These are phyloP conservation scores for Lepas anatifera DNA, from an alignment of 2,888 invertebrate genomes.

Conservation along the genomic window DNA sequence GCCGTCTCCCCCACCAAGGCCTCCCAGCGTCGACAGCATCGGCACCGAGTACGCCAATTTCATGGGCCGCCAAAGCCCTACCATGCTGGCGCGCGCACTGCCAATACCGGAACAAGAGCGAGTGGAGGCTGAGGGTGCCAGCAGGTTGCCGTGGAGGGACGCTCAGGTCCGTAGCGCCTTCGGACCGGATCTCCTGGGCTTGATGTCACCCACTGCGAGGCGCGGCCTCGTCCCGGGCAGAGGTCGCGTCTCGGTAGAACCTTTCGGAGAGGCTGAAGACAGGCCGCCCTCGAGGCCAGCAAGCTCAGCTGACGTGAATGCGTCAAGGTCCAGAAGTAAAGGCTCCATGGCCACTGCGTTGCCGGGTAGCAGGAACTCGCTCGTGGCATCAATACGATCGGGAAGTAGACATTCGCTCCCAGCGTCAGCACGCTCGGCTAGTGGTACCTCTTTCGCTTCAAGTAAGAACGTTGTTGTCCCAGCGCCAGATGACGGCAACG, in stretches of 20 bases:
- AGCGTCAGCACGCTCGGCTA: no score
- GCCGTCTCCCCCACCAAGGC: neutral
- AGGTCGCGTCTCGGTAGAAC: neutral
- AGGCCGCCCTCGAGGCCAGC: neutral
- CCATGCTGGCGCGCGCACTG: neutral
- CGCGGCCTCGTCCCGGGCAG: neutral
- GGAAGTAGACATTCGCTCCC: no score
- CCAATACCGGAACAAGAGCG: conserved; percentile 12
- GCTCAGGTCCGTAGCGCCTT: neutral
- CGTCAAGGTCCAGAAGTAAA: no score
- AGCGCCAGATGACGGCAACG: no score
- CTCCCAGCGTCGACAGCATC: conserved; percentile 2
- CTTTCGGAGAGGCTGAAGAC: neutral
- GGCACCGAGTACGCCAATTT: conserved; percentile 1
- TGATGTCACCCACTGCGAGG: neutral
- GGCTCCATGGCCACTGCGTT: no score
- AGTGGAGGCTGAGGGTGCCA: neutral
- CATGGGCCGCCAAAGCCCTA: neutral
- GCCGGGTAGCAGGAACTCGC: no score
- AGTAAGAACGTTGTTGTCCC: no score
- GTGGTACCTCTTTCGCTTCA: no score
- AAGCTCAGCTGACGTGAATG: neutral
- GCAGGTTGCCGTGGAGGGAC: neutral
- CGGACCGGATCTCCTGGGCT: neutral
- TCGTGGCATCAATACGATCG: no score